These are phyloP conservation scores for Cyanoderma ruficeps DNA, from an alignment of 2,113 vertebrate genomes.

Conservation along the genomic window DNA sequence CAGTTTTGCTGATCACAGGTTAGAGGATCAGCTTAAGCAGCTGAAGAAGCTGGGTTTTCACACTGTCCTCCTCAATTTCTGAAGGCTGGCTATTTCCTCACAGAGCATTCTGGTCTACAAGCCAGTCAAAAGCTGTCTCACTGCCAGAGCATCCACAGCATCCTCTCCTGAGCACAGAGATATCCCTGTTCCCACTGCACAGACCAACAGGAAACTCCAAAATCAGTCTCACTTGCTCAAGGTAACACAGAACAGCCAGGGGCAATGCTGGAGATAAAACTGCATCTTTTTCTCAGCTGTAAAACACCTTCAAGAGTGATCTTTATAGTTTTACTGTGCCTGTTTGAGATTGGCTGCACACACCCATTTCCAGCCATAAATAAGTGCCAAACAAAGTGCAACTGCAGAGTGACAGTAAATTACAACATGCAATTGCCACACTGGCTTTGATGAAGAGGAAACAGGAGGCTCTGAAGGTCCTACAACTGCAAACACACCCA, in stretches of 20 bases:
- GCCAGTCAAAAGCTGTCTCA: not conserved
- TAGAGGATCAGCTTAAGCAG: not conserved
- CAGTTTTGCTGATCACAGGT: not conserved
- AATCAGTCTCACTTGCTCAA: not conserved
- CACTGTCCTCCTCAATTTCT: not conserved
- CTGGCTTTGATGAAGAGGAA: not conserved
- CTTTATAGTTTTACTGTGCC: not conserved
- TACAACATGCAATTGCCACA: not conserved
- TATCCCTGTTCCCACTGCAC: not conserved
- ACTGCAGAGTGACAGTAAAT: not conserved
- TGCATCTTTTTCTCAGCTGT: not conserved
- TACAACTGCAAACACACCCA: not conserved
- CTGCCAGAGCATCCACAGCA: not conserved
- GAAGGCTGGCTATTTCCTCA: not conserved
- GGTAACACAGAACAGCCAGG: not conserved
- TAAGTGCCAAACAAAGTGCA: accelerated
- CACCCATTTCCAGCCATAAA: not conserved
- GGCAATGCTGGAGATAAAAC: not conserved
- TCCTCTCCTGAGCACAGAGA: not conserved
- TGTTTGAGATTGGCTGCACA: not conserved
- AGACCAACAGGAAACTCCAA: not conserved
- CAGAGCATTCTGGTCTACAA: not conserved
- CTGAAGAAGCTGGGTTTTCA: not conserved
- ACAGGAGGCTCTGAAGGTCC: not conserved
- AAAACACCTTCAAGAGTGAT: not conserved